Percentiles rank a stretch among this genome's conserved stretches.
Conservation (phyloP, 2,113 vertebrate genomes). For the Nerophis lumbriciformis region DNA sequence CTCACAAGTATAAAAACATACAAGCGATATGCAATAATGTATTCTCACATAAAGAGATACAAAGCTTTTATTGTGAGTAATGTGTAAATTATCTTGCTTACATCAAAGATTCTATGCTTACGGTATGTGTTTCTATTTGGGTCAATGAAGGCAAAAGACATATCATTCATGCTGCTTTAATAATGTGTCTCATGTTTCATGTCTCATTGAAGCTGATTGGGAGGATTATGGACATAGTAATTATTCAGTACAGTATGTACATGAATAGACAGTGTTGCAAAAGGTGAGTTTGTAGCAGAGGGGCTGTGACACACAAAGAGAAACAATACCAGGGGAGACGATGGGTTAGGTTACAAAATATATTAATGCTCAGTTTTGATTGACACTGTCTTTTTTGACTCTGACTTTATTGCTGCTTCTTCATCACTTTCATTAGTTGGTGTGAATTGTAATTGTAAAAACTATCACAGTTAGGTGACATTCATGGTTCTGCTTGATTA, state of each 20-base stretch:
- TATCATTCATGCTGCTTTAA: slow-evolving; percentile 58
- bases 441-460: too few relatives aligned
- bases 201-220: slow-evolving; percentile 39
- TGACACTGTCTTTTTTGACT: too few relatives aligned
- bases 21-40: slow-evolving; percentile 2
- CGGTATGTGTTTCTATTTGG: slow-evolving; percentile 36
- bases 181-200: slow-evolving; percentile 57
- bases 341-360: background rate
- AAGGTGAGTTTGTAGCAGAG: slow-evolving; percentile 31
- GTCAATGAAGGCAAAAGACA: slow-evolving; percentile 54
- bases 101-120: background rate
- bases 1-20: slow-evolving; percentile 13
- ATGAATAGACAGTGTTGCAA: slow-evolving; percentile 39
- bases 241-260: slow-evolving; percentile 51
- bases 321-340: slow-evolving; percentile 9
- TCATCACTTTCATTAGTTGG: too few relatives aligned
- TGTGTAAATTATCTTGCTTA: background rate
- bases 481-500: too few relatives aligned
- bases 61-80: slow-evolving; percentile 19
- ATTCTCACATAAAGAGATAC: slow-evolving; percentile 9
- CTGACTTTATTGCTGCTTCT: too few relatives aligned
- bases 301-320: slow-evolving; percentile 18
- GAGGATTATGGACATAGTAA: slow-evolving; percentile 59
- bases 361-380: too few relatives aligned
- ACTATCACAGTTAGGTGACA: too few relatives aligned